Percentiles rank a stretch among this genome's conserved stretches.
These are phyloP conservation scores for Halictus quadricinctus DNA, from an alignment of 2,888 invertebrate species.

Conservation along the genomic window DNA sequence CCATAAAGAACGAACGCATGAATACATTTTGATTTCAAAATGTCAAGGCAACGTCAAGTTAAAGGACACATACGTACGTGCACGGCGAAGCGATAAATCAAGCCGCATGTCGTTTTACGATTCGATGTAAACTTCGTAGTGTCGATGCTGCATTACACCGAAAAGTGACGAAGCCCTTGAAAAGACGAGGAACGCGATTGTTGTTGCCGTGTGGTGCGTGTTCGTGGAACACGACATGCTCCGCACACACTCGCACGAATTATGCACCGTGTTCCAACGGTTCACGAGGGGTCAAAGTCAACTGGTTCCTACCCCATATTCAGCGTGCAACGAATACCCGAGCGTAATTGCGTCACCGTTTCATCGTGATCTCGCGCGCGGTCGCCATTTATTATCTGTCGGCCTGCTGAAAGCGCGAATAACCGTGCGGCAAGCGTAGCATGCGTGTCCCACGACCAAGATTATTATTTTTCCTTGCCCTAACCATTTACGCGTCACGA, in stretches of 20 bases:
- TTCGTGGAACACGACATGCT: slow-evolving; percentile 23
- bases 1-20: background rate
- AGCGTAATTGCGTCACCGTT: slow-evolving; percentile 50
- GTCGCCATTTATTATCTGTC: slow-evolving; percentile 36
- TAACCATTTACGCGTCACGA: background rate
- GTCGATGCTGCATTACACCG: slow-evolving; percentile 9
- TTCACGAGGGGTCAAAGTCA: slow-evolving; percentile 71
- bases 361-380: slow-evolving; percentile 25
- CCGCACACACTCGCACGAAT: slow-evolving; percentile 28
- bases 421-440: slow-evolving; percentile 10
- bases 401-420: slow-evolving; percentile 13
- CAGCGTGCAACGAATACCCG: slow-evolving; percentile 42
- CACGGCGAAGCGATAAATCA: background rate
- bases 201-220: slow-evolving; percentile 6
- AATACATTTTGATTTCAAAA: background rate
- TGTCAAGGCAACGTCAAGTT: background rate
- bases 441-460: slow-evolving; percentile 31
- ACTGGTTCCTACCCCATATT: slow-evolving; percentile 58
- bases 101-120: background rate
- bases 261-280: slow-evolving; percentile 41
- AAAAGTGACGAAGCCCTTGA: slow-evolving; percentile 21
- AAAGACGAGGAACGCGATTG: slow-evolving; percentile 15
- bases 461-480: slow-evolving; percentile 36
- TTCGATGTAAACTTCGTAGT: background rate
- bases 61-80: background rate